These are phyloP conservation scores for Drosophila punjabiensis DNA, from an alignment of 1,140 invertebrate species.

Conservation along the genomic window DNA sequence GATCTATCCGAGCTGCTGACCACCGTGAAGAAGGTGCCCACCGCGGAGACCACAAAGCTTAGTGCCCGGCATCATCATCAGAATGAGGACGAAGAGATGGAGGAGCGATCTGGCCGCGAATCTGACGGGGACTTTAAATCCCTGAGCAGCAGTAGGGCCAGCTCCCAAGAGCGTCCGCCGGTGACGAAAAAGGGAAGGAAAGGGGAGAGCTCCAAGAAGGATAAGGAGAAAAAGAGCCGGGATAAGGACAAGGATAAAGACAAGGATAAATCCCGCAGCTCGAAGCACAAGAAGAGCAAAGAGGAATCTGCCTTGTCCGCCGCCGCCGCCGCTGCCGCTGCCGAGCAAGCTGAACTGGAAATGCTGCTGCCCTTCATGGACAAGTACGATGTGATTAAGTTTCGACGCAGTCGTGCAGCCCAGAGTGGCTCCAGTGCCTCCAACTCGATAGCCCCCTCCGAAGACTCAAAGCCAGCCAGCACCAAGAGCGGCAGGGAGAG, in stretches of 20 bases:
- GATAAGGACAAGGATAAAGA: conserved; percentile 55
- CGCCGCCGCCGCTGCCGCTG: conserved; percentile 68
- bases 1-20: conserved; percentile 81
- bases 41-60: conserved; percentile 59
- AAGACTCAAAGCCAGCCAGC: conserved; percentile 61
- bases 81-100: conserved; percentile 66
- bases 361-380: conserved; percentile 85
- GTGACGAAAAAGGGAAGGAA: conserved; percentile 43
- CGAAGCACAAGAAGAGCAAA: conserved; percentile 65
- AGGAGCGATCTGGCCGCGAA: conserved; percentile 40
- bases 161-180: conserved; percentile 39
- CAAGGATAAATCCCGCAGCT: conserved; percentile 43
- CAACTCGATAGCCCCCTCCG: conserved; percentile 57
- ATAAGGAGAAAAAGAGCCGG: conserved; percentile 38
- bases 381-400: conserved; percentile 89
- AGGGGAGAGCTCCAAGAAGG: conserved; percentile 37
- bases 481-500: conserved; percentile 34
- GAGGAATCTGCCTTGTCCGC: conserved; percentile 44
- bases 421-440: conserved; percentile 47
- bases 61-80: conserved; percentile 57
- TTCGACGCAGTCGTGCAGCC: conserved; percentile 86
- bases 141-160: conserved; percentile 57
- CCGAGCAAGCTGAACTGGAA: conserved; percentile 71
- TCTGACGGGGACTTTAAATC: conserved; percentile 72
- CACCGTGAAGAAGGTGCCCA: conserved; percentile 76